A percentile compares a stretch with the other conserved stretches of the same genome.
These are phyloP conservation scores for Lysandra coridon DNA, from an alignment of 2,888 invertebrate species.

Conservation along the genomic window DNA sequence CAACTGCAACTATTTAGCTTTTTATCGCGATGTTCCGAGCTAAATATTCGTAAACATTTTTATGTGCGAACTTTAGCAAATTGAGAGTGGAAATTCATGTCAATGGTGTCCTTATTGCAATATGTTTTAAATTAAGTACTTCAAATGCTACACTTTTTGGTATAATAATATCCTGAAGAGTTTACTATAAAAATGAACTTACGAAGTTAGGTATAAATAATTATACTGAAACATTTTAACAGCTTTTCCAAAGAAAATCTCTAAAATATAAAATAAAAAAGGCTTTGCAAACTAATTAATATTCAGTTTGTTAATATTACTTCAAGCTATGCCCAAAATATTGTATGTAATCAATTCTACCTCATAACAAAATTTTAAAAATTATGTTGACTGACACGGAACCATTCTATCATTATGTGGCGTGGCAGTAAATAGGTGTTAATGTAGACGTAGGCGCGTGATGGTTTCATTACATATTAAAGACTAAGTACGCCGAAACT, in stretches of 20 bases:
- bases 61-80: not conserved
- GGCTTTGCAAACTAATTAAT: too few species aligned
- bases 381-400: not conserved
- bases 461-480: constrained; percentile 38
- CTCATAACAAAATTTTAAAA: too few species aligned
- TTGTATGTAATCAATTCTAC: too few species aligned
- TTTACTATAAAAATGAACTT: too few species aligned
- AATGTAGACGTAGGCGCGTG: constrained; percentile 45
- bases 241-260: too few species aligned
- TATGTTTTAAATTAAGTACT: not conserved
- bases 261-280: too few species aligned
- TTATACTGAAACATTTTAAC: too few species aligned
- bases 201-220: too few species aligned
- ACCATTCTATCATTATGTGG: not conserved
- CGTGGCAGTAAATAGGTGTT: constrained; percentile 40
- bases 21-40: not conserved
- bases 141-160: too few species aligned
- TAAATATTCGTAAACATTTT: constrained; percentile 8
- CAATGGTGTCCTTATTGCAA: not conserved
- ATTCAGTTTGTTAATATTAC: too few species aligned
- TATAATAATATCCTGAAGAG: too few species aligned
- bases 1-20: constrained; percentile 6
- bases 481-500: constrained; percentile 30
- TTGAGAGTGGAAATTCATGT: constrained; percentile 5
- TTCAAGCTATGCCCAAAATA: too few species aligned